Base-by-base conservation (phyloP, 1,140 invertebrate species). In the Solenopsis fugax region DNA sequence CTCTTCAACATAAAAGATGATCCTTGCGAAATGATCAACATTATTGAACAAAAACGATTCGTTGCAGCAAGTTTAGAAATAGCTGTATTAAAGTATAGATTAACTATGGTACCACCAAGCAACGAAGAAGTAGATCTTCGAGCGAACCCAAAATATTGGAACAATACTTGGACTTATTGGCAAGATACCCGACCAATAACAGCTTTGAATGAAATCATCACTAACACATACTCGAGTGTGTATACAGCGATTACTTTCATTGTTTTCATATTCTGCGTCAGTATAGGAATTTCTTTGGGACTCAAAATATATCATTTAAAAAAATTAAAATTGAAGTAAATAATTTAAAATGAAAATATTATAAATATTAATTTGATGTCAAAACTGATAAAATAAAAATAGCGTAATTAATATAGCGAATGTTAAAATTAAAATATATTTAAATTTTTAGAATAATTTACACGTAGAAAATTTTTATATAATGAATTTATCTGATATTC, bases 1-100 rank as follows among this genome's bases (percentile, higher is more conserved):
- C 93, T 98, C 0, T 98, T 97, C 93, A 96, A 98, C 90, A 95
- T 98, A 45, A 93, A 93, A 9, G 94, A 96, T 24, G 98, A 98
- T 95, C 98, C 98, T 0, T 98, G 98, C 91, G 98, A 98, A 93
- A 96, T 94, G 75, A 95, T 96, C 41, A 98, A 98, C 95, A 92
- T 98, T 37, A 96, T 96, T 10, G 77, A 91, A 0, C 60, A 90
- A 0, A 71, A 94, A n/a, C 96, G 96, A 4, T 69, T 93, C 12
- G 92, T 96, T 3, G 58, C 96, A 4, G 65, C 93, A 0, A 92
- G 91, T 18, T 84, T 97, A 37, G 92, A 96, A 90, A 89, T 94
- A 21, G 78, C 93, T 16, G 85, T 97, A 0, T 56, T 93, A 6
- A 89, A 95, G 58, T 96, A 96, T 75, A 94, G 95, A 71, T 85